phyloP scores from a whole-genome alignment of 2,113 vertebrate genomes.

The Thalassarche chlororhynchos region DNA sequence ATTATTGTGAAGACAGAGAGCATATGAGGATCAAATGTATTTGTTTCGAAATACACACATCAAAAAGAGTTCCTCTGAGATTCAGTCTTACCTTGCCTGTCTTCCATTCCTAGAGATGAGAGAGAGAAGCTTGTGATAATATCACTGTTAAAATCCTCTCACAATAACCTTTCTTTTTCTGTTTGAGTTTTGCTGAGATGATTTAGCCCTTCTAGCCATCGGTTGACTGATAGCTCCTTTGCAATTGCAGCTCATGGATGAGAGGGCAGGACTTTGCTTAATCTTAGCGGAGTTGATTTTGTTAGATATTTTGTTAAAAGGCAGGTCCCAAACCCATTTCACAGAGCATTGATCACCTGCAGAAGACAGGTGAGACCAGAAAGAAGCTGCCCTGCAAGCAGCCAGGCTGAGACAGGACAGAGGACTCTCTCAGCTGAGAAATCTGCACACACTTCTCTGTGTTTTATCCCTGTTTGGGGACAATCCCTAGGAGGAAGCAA shows the following conservation, averaged over 20 bases:
- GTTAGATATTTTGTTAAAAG: background rate
- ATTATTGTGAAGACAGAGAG: background rate
- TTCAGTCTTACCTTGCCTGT: background rate
- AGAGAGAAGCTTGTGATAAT: background rate
- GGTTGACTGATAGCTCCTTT: background rate
- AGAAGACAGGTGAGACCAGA: background rate
- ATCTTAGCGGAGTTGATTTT: background rate
- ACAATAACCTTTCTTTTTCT: background rate
- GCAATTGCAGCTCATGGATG: background rate
- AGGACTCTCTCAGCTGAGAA: background rate
- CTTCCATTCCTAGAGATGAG: background rate
- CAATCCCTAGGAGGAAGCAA: background rate
- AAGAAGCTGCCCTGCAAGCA: background rate
- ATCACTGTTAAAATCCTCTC: background rate
- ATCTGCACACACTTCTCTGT: background rate
- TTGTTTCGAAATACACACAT: background rate
- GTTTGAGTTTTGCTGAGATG: background rate
- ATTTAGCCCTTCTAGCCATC: background rate
- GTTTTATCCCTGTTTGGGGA: background rate
- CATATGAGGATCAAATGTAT: background rate
- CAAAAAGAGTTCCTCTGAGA: background rate
- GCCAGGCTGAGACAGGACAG: background rate
- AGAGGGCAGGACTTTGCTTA: background rate
- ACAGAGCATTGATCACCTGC: background rate
- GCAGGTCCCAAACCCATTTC: background rate